A percentile compares a stretch with the other conserved stretches of the same genome.
These are phyloP conservation scores for Megaceryle torquata DNA, from an alignment of 2,113 vertebrate genomes.

Conservation along the genomic window DNA sequence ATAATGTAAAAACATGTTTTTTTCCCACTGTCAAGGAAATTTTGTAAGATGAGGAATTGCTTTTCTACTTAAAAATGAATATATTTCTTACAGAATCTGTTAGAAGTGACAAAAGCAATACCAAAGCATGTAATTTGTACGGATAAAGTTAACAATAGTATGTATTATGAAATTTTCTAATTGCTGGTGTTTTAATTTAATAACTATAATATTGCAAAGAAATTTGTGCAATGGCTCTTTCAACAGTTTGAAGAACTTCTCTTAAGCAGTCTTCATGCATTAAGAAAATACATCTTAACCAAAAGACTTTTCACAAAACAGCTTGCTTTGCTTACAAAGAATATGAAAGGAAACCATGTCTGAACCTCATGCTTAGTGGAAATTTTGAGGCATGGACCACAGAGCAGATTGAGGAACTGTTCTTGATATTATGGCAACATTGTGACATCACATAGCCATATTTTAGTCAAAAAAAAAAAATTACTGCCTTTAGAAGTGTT, in stretches of 20 bases:
- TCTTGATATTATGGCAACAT: background rate
- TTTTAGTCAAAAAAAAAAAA: background rate
- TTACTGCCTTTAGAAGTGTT: background rate
- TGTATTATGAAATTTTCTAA: background rate
- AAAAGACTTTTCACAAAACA: background rate
- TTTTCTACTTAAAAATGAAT: background rate
- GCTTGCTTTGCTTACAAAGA: background rate
- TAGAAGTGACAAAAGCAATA: background rate
- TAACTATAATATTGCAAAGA: background rate
- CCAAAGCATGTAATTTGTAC: background rate
- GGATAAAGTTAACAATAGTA: background rate
- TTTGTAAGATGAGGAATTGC: background rate
- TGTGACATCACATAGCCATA: background rate
- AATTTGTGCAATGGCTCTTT: background rate
- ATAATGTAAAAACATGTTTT: background rate
- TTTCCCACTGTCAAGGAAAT: background rate
- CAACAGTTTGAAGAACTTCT: background rate
- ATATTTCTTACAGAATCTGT: background rate
- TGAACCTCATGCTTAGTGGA: constrained; percentile 16
- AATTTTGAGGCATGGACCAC: constrained; percentile 40
- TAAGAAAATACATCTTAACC: background rate
- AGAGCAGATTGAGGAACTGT: constrained; percentile 25
- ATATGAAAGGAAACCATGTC: background rate
- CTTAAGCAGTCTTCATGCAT: background rate
- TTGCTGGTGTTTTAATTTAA: background rate